Base-by-base conservation (phyloP, 2,888 invertebrate species). In the Alsophila aescularia region DNA sequence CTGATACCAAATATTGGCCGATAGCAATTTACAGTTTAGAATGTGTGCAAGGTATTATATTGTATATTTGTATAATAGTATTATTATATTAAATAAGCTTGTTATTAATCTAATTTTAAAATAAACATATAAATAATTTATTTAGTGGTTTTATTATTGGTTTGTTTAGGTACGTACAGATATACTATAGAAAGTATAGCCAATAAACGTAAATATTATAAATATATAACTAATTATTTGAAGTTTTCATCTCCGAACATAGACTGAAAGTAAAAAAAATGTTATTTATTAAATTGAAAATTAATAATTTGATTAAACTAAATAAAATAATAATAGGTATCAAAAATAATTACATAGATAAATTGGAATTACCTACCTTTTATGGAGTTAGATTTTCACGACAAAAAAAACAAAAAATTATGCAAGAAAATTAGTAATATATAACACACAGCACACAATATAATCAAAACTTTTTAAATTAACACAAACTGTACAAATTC, bases 161-260 rank as follows among this genome's bases (percentile, higher is more conserved):
- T n/a, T 63, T 60, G 66, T 15, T 66, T 57, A 64, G 32, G 61
- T 64, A 34, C n/a, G n/a, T n/a, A n/a, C n/a, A n/a, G n/a, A n/a
- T n/a, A n/a, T n/a, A n/a, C n/a, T 16, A 43, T n/a, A 12, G 14
- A 32, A 64, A 36, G 65, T 36, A 32, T 35, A 44, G 43, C 37
- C 60, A 70, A 60, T 66, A 60, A 39, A 62, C 45, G 64, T 66
- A 64, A 64, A 57, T 16, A 44, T 9, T 16, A 32, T 43, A 47
- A 15, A 40, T 52, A 18, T 14, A 35, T 56, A 36, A 57, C 54
- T 31, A 27, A 60, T 77, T 79, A 84, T 43, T 66, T 81, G 59
- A 81, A 91, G 85, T 91, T 91, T 45, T 91, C 90, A 57, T 89
- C 73, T 67, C 90, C 90, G 74, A 88, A 89, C 83, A 84, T 86